Evolutionary conservation across 2,113 vertebrate genomes (phyloP), one percentile per base, ranked within the genome.

Genomic region (Apodemus speciosus): DNA sequence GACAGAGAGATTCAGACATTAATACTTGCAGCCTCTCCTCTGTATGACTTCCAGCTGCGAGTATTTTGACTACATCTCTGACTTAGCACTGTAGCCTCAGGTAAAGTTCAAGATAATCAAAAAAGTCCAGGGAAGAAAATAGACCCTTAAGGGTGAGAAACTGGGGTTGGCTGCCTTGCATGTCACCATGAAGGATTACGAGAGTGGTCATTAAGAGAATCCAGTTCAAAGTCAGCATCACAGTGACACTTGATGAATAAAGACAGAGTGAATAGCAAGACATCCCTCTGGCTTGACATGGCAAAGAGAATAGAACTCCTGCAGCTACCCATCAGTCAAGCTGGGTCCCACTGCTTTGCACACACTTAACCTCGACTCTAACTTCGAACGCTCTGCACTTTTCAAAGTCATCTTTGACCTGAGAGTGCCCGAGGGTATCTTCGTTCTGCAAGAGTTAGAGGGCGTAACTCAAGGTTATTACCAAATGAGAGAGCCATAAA

Each of bases 331-430:
- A 23, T 93, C 94, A 93, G 77, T 94, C 94, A 96, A 58, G 72
- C 84, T 72, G n/a, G 23, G 86, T 92, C 93, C 93, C 90, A 32
- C 68, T 81, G 88, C 93, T 90, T 92, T 83, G 58, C 51, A 91
- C 86, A 88, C 77, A 91, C 96, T 97, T 96, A 95, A 97, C 94
- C 95, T 94, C 15, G 18, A 93, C 93, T 96, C 91, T 77, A 46
- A 80, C 94, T 96, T 84, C 49, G 95, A 97, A 76, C 32, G 92
- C 93, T 91, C 90, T 95, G 96, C 92, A 95, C 93, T 97, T 95
- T 96, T 97, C 96, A 96, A 96, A 95, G 92, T 95, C 93, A 95
- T 95, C 95, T 95, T 85, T 96, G 96, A 95, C 96, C 96, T 95
- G 90, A 90, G 91, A 95, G 91, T 94, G 91, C 95, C 93, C 9